phyloP scores from a whole-genome alignment of 2,888 invertebrate genomes.

The Reticulitermes lucifugus region DNA sequence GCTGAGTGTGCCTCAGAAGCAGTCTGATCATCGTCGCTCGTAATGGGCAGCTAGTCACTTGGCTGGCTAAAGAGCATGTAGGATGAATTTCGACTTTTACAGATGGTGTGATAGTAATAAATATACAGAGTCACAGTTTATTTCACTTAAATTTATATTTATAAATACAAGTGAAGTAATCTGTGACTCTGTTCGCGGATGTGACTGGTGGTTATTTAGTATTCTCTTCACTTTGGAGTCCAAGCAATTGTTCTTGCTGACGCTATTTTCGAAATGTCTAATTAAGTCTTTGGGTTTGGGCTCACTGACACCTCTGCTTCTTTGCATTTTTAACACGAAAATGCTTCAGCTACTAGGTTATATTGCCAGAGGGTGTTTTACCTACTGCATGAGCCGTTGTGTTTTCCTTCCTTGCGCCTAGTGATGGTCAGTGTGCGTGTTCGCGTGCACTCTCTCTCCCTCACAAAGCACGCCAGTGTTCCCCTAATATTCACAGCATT shows the following conservation, averaged over 20 bases:
- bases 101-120: no score
- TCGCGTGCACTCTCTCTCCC: not conserved
- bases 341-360: not conserved
- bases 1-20: no score
- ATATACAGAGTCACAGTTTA: no score
- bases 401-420: not conserved
- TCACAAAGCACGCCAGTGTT: not conserved
- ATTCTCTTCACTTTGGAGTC: not conserved
- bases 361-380: not conserved
- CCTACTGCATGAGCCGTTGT: not conserved
- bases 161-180: no score
- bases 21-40: no score
- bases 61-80: no score
- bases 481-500: conserved; percentile 3
- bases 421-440: conserved; percentile 8
- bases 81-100: no score
- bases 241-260: not conserved
- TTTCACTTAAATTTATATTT: no score
- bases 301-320: not conserved
- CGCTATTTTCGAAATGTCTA: not conserved
- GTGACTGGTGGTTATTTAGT: not conserved
- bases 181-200: not conserved
- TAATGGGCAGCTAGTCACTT: no score
- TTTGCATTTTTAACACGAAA: not conserved
- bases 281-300: not conserved